Percentiles rank a stretch among this genome's conserved stretches.
phyloP scores from a whole-genome alignment of 1,140 invertebrate genomes.

The Lamellibrachia luymesi region DNA sequence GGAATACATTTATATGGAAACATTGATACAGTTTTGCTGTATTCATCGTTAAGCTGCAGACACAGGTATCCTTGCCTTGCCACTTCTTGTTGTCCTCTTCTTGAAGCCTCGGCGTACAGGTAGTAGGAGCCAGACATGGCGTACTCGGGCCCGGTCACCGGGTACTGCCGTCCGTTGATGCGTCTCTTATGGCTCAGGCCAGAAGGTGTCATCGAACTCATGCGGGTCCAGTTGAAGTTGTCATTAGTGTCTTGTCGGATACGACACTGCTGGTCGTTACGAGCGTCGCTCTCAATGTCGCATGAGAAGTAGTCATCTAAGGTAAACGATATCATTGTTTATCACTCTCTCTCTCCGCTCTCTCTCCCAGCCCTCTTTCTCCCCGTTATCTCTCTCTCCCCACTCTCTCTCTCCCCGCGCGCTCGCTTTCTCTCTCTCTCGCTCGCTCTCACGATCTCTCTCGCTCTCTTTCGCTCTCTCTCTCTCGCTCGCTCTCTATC shows the following conservation, averaged over 20 bases:
- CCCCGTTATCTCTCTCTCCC: too few species aligned
- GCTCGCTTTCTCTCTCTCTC: too few species aligned
- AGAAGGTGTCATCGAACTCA: conserved; percentile 11
- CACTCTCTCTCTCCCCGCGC: too few species aligned
- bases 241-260: conserved; percentile 5
- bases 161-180: conserved; percentile 6
- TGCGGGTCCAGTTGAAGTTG: conserved; percentile 15
- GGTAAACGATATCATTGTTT: not conserved
- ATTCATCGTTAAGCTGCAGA: too few species aligned
- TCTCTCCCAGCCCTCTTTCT: too few species aligned
- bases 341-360: too few species aligned
- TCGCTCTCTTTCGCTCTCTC: too few species aligned
- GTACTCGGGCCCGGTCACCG: conserved; percentile 19
- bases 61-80: conserved; percentile 7
- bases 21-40: too few species aligned
- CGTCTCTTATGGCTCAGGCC: not conserved
- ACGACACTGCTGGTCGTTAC: not conserved
- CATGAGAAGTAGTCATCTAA: conserved; percentile 12
- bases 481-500: too few species aligned
- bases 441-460: too few species aligned
- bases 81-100: not conserved
- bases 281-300: conserved; percentile 7
- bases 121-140: conserved; percentile 18
- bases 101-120: conserved; percentile 21
- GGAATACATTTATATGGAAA: not conserved